A percentile compares a stretch with the other conserved stretches of the same genome.
These are phyloP conservation scores for Nipponacmea schrenckii DNA, from an alignment of 2,888 invertebrate genomes.

Conservation along the genomic window DNA sequence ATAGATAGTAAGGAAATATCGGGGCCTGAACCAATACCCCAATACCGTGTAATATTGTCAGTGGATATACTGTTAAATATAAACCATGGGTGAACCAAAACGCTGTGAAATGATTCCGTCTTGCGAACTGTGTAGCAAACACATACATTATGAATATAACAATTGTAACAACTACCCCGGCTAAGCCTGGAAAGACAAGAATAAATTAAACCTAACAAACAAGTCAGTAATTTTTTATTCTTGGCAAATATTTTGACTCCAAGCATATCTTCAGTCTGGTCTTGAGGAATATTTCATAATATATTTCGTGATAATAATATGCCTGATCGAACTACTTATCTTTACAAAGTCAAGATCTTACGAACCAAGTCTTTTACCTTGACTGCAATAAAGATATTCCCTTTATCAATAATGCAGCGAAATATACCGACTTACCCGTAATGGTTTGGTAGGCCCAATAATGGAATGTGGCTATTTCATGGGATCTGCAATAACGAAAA, in stretches of 20 bases:
- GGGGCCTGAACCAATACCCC: constrained; percentile 73
- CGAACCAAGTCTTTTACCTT: no score
- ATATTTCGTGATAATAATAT: no score
- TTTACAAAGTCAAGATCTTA: no score
- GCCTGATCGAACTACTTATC: no score
- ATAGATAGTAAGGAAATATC: constrained; percentile 72
- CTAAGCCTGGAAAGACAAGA: constrained; percentile 68
- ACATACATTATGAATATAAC: constrained; percentile 72
- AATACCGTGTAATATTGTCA: constrained; percentile 73
- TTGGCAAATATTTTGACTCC: no score
- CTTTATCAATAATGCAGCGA: no score
- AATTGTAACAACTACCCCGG: constrained; percentile 71
- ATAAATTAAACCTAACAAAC: neutral
- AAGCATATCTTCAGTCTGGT: no score
- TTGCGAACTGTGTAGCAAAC: constrained; percentile 72
- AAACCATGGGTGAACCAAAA: constrained; percentile 75
- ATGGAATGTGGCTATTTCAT: constrained; percentile 74
- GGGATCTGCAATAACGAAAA: constrained; percentile 71
- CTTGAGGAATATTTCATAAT: no score
- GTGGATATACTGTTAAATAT: constrained; percentile 73
- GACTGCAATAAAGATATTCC: no score
- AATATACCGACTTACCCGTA: constrained; percentile 37
- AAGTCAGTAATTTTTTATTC: no score
- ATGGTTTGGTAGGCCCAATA: constrained; percentile 73
- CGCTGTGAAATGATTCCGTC: constrained; percentile 71